Conservation (phyloP, 2,113 vertebrate genomes). For the Glaucomys volans region DNA sequence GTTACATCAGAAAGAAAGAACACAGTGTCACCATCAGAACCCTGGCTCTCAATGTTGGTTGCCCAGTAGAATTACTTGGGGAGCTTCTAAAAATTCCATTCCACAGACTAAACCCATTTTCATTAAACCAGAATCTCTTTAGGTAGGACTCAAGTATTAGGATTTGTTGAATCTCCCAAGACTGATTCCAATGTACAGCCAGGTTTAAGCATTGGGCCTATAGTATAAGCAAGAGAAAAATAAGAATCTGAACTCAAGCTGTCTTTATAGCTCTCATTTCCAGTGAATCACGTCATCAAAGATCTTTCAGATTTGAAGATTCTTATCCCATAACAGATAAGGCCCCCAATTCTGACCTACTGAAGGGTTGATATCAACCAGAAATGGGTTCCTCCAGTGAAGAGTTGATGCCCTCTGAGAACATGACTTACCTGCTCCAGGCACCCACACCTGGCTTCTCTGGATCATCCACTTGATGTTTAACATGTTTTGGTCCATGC, state of each 20-base stretch:
- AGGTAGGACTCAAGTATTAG: neutral
- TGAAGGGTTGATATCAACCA: neutral
- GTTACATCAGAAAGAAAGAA: neutral
- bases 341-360: neutral
- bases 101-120: neutral
- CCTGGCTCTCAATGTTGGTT: neutral
- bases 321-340: neutral
- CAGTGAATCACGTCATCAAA: neutral
- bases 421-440: neutral
- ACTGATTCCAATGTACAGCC: neutral
- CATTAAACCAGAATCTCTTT: neutral
- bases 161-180: neutral
- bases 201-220: neutral
- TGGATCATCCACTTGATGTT: neutral
- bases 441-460: neutral
- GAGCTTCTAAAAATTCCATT: neutral
- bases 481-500: neutral
- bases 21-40: too few species aligned
- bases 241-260: neutral
- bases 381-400: neutral
- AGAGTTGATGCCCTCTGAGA: neutral
- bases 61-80: neutral
- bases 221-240: neutral
- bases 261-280: neutral
- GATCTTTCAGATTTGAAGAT: neutral